Evolutionary conservation across 2,113 vertebrate genomes (phyloP).

Genomic region (Dolichallabes microphthalmus): DNA sequence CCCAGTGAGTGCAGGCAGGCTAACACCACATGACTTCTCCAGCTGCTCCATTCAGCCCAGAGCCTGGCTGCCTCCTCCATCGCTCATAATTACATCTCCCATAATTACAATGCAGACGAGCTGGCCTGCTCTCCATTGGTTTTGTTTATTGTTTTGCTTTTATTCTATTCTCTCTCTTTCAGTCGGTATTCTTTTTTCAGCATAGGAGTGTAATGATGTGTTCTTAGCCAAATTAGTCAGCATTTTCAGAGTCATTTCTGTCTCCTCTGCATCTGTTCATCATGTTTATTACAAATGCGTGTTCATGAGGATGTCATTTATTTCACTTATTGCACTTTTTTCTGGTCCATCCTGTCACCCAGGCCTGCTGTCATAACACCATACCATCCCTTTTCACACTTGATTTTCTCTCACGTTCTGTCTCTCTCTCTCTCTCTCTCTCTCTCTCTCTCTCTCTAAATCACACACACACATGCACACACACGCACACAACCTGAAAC

Average conservation of each 20-base stretch:
- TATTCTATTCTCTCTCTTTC: slow-evolving; percentile 5
- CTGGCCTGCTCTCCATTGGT: slow-evolving; percentile 23
- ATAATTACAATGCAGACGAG: slow-evolving; percentile 34
- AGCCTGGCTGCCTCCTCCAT: slow-evolving; percentile 28
- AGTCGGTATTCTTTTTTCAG: background rate
- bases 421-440: background rate
- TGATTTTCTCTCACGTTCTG: slow-evolving; percentile 16
- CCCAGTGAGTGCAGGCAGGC: slow-evolving; percentile 29
- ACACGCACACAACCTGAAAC: slow-evolving; percentile 27
- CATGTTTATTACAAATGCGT: slow-evolving; percentile 38
- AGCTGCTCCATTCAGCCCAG: slow-evolving; percentile 42
- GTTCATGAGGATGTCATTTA: slow-evolving; percentile 27
- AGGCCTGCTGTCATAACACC: slow-evolving; percentile 5
- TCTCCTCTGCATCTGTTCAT: slow-evolving; percentile 21
- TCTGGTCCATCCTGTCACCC: slow-evolving; percentile 12
- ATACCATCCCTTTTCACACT: background rate
- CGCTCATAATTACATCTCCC: slow-evolving; percentile 33
- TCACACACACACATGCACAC: background rate
- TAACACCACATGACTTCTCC: slow-evolving; percentile 39
- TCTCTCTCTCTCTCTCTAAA: background rate
- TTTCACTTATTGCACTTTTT: slow-evolving; percentile 34
- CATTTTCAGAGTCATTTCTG: slow-evolving; percentile 43
- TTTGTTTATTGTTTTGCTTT: slow-evolving; percentile 41
- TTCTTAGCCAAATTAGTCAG: slow-evolving; percentile 50
- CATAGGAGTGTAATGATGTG: slow-evolving; percentile 22